Conservation (phyloP, 2,888 invertebrate species). For the Pantelozetes paolii region DNA sequence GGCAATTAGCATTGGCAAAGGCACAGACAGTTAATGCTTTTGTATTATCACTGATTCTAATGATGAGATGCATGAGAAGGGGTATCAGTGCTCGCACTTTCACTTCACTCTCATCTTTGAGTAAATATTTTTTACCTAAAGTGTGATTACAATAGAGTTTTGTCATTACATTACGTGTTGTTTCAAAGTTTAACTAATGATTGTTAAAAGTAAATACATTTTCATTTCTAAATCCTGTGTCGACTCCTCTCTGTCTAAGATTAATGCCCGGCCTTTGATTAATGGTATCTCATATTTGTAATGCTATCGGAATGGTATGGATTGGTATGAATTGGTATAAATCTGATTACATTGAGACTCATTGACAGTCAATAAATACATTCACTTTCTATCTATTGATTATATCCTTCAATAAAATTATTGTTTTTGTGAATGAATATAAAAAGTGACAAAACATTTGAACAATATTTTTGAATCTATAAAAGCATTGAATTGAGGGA, state of each 20-base stretch:
- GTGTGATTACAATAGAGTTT: constrained; percentile 7
- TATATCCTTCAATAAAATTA: not conserved
- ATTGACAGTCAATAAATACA: not conserved
- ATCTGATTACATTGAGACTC: not conserved
- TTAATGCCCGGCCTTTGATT: constrained; percentile 1
- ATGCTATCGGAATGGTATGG: too few species aligned
- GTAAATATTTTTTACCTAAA: constrained; percentile 35
- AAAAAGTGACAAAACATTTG: not conserved
- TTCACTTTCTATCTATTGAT: not conserved
- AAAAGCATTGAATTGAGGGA: not conserved
- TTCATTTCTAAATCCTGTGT: constrained; percentile 9
- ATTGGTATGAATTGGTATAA: too few species aligned
- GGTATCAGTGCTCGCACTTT: not conserved
- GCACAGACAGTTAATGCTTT: too few species aligned
- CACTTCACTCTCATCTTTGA: constrained; percentile 27
- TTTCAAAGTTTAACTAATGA: constrained; percentile 25
- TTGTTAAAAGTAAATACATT: constrained; percentile 16
- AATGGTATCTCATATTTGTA: constrained; percentile 16
- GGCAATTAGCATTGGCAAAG: too few species aligned
- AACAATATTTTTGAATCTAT: constrained; percentile 1
- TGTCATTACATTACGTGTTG: not conserved
- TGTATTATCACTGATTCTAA: constrained; percentile 15
- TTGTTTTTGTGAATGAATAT: too few species aligned
- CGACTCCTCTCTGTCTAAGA: constrained; percentile 5
- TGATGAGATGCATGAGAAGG: constrained; percentile 17